phyloP scores from a whole-genome alignment of 1,140 invertebrate genomes.

The Vanessa atalanta region DNA sequence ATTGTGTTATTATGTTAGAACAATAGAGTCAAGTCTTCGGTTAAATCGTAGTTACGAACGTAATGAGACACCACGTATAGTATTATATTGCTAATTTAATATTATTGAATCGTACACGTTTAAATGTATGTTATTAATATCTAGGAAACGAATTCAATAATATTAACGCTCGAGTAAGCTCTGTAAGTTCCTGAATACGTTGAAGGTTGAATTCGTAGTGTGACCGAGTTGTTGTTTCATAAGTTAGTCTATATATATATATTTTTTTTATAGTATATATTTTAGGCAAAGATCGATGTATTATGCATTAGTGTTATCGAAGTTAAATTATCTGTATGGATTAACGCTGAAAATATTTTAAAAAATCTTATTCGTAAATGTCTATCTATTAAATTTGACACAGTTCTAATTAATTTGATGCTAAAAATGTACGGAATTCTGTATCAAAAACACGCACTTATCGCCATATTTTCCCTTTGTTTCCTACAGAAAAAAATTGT shows the following conservation, averaged over 20 bases:
- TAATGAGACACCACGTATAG: slow-evolving; percentile 24
- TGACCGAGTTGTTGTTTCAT: slow-evolving; percentile 10
- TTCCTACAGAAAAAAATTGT: background rate
- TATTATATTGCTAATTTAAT: slow-evolving; percentile 32
- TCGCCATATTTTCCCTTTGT: background rate
- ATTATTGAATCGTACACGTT: slow-evolving; percentile 21
- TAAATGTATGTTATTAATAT: slow-evolving; percentile 36
- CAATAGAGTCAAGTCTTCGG: slow-evolving; percentile 35
- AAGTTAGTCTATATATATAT: too few species aligned
- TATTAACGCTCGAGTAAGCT: slow-evolving; percentile 26
- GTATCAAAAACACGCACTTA: background rate
- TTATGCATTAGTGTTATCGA: too few species aligned
- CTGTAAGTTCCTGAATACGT: slow-evolving; percentile 27
- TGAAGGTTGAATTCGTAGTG: slow-evolving; percentile 6
- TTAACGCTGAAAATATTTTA: too few species aligned
- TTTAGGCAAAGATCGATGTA: too few species aligned
- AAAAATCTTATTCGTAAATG: too few species aligned
- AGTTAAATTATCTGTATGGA: too few species aligned
- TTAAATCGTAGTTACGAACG: slow-evolving; percentile 35
- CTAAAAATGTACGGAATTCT: background rate
- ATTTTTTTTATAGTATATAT: too few species aligned
- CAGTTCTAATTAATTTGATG: background rate
- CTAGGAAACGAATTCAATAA: slow-evolving; percentile 26
- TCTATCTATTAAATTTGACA: too few species aligned
- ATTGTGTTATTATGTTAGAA: slow-evolving; percentile 35